Base-by-base conservation (phyloP, 2,888 invertebrate species). In the Hemistola chrysoprasaria region DNA sequence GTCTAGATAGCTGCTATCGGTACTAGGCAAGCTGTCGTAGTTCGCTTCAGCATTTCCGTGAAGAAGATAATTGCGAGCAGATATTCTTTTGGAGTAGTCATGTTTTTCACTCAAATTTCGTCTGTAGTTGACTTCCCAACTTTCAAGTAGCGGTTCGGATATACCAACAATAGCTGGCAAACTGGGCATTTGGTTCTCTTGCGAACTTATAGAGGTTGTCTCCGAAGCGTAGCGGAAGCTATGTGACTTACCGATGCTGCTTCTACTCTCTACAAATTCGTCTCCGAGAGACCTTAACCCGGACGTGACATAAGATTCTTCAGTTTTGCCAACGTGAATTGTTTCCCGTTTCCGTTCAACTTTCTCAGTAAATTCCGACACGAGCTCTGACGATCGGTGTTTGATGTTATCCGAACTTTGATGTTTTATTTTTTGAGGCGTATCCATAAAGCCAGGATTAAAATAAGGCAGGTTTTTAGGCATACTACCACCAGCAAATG, bases 211-310 rank as follows among this genome's bases (percentile, higher is more conserved):
- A 1, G 88, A 87, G 38, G 82, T 71, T 6, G 82, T 73, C 55
- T 91, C 90, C 21, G 90, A 90, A 48, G 91, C 88, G 65, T 90
- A 90, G 60, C 92, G 91, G 75, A 94, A 94, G 62, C 94, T 94
- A 50, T 93, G 93, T 1, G 94, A 93, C 69, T 94, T 94, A 33
- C 92, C 91, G 11, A 94, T 90, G 10, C 92, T 90, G 71, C 91
- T 91, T 50, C 90, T 82, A 20, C 86, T 74, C 61, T 83, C 89
- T 16, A 76, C 65, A 40, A 74, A 86, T 53, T 88, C 87, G 24
- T 86, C 87, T 11, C 84, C 86, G n/a, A 86, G 65, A 40, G 86
- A 85, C 53, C 82, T 71, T 39, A 81, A 49, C 5, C 78, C 82
- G 3, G 82, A 78, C 22, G 71, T 71, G 2, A 71, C 71, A 44